Conservation (phyloP, 1,140 invertebrate genomes). For the Megalonaias nervosa region DNA sequence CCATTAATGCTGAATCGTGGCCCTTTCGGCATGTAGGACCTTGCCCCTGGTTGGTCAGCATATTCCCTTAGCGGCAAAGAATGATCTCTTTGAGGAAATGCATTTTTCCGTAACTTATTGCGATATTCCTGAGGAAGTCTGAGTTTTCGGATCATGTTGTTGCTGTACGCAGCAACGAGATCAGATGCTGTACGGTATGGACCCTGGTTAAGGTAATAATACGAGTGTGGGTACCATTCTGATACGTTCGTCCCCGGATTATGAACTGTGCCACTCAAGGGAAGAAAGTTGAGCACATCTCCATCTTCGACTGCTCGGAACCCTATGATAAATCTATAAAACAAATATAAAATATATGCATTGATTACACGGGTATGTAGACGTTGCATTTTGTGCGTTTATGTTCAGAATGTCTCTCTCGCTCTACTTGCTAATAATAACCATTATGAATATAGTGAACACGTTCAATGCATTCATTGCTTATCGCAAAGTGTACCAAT, state of each 20-base stretch:
- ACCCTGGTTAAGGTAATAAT: conserved; percentile 33
- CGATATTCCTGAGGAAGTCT: conserved; percentile 13
- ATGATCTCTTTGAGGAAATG: conserved; percentile 27
- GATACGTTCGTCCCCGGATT: conserved; percentile 26
- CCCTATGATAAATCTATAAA: conserved; percentile 13
- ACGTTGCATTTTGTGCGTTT: too few species aligned
- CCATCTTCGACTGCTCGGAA: conserved; percentile 8
- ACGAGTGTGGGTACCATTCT: conserved; percentile 26
- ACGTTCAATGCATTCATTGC: too few species aligned
- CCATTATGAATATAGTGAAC: too few species aligned
- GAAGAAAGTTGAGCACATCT: conserved; percentile 22
- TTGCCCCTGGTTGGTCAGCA: conserved; percentile 22
- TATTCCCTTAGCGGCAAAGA: conserved; percentile 3
- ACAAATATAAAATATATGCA: background rate
- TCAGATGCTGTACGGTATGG: conserved; percentile 7
- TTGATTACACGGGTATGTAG: too few species aligned
- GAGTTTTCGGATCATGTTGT: conserved; percentile 16
- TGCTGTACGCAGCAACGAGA: conserved; percentile 17
- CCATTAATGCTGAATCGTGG: conserved; percentile 23
- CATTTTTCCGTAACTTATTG: conserved; percentile 5
- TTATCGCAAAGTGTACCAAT: too few species aligned
- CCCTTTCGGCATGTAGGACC: conserved; percentile 21
- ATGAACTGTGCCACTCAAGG: conserved; percentile 23
- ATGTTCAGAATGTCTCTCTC: too few species aligned
- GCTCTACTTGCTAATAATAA: too few species aligned